Evolutionary conservation across 2,113 vertebrate genomes (phyloP), one percentile per base, ranked within the genome.

Genomic region (Alexandromys fortis): DNA sequence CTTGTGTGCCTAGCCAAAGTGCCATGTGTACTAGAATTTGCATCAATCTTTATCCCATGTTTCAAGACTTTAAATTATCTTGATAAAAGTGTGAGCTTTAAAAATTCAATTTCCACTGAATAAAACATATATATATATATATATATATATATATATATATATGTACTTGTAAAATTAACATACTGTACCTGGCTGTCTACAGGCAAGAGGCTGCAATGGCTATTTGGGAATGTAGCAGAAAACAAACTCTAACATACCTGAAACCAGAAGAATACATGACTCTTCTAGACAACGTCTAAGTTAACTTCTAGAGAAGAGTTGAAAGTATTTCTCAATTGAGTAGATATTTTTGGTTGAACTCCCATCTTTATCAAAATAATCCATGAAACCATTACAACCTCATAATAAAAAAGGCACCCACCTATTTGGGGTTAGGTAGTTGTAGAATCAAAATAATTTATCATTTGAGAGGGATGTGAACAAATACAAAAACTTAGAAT

Each of bases 241-340:
- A 77, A 67, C 22, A 88, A 88, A 76, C 70, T 76, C 17, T 72
- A 67, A 61, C 14, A 42, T 5, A 77, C 13, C 28, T 42, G 24
- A 65, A 82, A 82, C 89, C 75, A 85, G 61, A 82, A 92, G 45
- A 90, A 38, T 22, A 21, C 5, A 52, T 78, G 21, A n/a, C 8
- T 91, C 67, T 70, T 76, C 47, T 96, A 68, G n/a, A 47, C 19
- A 73, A 78, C 24, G n/a, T 82, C 42, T 19, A 72, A 86, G 16
- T 75, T 94, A 65, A 86, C 76, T 97, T 86, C 73, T 90, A 58
- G 75, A 86, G 91, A 70, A 10, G 10, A 92, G 73, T 78, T 58
- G 89, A 94, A 75, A 96, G 33, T 70, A 0, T 11, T 63, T 72
- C 26, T 70, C 52, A 77, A 42, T n/a, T 75, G 92, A 94, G 88